These are phyloP conservation scores for Microchirus variegatus DNA, from an alignment of 2,797 vertebrate species.

Conservation along the genomic window DNA sequence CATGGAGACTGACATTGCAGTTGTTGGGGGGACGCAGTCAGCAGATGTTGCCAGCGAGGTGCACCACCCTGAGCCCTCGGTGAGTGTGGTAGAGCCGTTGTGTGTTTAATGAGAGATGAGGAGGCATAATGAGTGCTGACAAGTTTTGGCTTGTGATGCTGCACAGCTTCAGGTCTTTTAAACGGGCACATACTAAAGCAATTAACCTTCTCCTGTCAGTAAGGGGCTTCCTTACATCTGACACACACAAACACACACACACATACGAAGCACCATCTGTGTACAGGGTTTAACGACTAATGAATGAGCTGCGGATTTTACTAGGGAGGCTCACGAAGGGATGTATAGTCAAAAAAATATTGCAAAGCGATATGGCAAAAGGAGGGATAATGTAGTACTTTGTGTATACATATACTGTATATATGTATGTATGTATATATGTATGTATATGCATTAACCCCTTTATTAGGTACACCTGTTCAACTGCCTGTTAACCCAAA, in stretches of 20 bases:
- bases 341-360: neutral
- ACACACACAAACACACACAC: constrained; percentile 11
- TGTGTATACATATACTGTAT: no score
- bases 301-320: neutral
- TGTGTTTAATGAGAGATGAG: constrained; percentile 36
- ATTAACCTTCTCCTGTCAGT: constrained; percentile 55
- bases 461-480: no score
- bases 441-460: no score
- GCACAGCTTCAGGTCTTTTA: constrained; percentile 46
- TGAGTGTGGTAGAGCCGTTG: constrained; percentile 12
- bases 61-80: constrained; percentile 6
- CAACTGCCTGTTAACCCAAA: no score
- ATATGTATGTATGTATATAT: no score
- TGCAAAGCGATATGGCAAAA: neutral
- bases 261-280: constrained; percentile 21
- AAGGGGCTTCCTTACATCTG: constrained; percentile 36
- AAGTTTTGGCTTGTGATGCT: constrained; percentile 52
- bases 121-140: constrained; percentile 49
- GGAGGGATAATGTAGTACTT: neutral
- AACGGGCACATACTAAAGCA: constrained; percentile 45
- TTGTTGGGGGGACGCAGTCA: constrained; percentile 33
- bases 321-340: constrained; percentile 1
- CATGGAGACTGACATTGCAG: neutral
- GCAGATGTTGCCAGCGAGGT: constrained; percentile 59
- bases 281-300: constrained; percentile 19